Evolutionary conservation across 37 sponge, comb jelly and placozoan genomes (phyloP), one percentile per base, ranked within the genome.

Genomic region (Ianthella basta): DNA sequence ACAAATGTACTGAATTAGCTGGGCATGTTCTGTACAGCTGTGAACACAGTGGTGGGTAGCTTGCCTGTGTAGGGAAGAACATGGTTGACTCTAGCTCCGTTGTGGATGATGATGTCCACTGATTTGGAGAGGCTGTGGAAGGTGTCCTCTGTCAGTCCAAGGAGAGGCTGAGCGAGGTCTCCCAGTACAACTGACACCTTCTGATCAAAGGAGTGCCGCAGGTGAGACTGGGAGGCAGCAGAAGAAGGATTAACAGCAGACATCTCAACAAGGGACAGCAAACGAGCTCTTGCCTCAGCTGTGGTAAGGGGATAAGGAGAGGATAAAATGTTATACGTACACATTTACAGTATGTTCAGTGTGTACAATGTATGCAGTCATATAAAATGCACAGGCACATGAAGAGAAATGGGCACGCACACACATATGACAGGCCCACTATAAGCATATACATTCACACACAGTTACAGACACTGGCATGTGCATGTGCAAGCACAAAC

Each of bases 31-130:
- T 64, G 30, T 8, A 64, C 66, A 8, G 10, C 25, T 10, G 8
- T 30, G 29, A 33, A 80, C 56, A 10, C 18, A 19, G 35, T 25
- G 0, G 55, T 2, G 21, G 27, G n/a, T 1, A 34, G 56, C 60
- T 44, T n/a, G 82, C 88, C 88, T 82, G 53, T n/a, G 70, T 89
- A 89, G 29, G 85, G 85, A 15, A 84, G 70, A 38, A 60, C 85
- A 27, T 50, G 23, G 36, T 80, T 81, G 32, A 89, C 89, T 13
- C 33, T 60, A 19, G 89, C 89, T 20, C 89, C 89, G 65, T 84
- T 84, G 53, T 89, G 89, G 41, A 89, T 80, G 57, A 89, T 83
- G 38, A 84, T 30, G 44, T 77, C 80, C 24, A 66, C 85, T 25
- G 38, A 53, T 72, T 60, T 32, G 37, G 54, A 59, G 19, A 89